phyloP scores from a whole-genome alignment of 2,113 vertebrate genomes.

The Pelmatolapia mariae region DNA sequence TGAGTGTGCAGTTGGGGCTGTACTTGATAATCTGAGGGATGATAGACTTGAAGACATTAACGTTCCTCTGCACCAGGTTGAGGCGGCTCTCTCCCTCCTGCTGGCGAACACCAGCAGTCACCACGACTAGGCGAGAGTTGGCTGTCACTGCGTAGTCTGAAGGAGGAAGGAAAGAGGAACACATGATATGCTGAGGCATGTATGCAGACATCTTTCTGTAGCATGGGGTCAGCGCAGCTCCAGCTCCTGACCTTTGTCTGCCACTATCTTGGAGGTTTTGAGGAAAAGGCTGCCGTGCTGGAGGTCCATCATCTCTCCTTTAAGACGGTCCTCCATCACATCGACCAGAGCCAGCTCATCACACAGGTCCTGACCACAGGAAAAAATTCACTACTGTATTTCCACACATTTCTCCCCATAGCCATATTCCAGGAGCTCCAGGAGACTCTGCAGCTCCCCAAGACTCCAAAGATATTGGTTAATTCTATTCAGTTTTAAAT shows the following conservation, averaged over 20 bases:
- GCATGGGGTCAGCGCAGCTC: not conserved
- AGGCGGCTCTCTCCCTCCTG: conserved; percentile 96
- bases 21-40: conserved; percentile 92
- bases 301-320: conserved; percentile 96
- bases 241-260: conserved; percentile 81
- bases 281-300: conserved; percentile 95
- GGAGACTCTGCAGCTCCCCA: not conserved
- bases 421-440: not conserved
- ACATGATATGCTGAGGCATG: not conserved
- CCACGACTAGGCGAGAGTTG: conserved; percentile 90
- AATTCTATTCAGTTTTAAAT: not conserved
- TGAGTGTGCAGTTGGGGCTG: conserved; percentile 87
- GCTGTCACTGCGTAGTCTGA: conserved; percentile 90
- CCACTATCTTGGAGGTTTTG: conserved; percentile 88
- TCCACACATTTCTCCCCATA: not conserved
- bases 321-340: conserved; percentile 94
- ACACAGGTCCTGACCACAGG: conserved; percentile 74
- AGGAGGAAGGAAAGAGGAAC: not conserved
- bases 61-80: conserved; percentile 95
- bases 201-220: not conserved
- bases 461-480: not conserved
- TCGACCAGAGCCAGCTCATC: conserved; percentile 95
- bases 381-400: not conserved
- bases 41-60: conserved; percentile 94
- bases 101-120: conserved; percentile 93